Percentiles rank a stretch among this genome's conserved stretches.
These are phyloP conservation scores for Menidia menidia DNA, from an alignment of 2,797 vertebrate genomes.

Conservation along the genomic window DNA sequence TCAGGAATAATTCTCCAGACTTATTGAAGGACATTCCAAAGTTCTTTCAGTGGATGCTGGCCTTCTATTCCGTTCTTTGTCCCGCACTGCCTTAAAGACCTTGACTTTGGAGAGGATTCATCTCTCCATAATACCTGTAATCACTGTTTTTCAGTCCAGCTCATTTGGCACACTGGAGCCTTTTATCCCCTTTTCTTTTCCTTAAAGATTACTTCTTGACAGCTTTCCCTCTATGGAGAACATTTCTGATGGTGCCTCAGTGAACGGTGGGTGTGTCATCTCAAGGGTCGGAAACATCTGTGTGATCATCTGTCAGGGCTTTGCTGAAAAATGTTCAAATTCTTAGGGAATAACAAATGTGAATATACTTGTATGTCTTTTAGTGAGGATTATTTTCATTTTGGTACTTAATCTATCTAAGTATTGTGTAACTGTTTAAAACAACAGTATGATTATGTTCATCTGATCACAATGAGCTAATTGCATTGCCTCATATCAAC, in stretches of 20 bases:
- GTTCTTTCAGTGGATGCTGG: neutral
- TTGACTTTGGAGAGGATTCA: neutral
- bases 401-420: constrained; percentile 11
- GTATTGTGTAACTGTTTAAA: constrained; percentile 53
- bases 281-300: neutral
- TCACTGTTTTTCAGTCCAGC: neutral
- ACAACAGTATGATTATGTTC: constrained; percentile 55
- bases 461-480: constrained; percentile 60
- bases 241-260: neutral
- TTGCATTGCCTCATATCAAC: constrained; percentile 63
- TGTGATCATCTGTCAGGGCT: neutral
- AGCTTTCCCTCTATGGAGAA: neutral
- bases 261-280: neutral
- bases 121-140: neutral
- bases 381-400: constrained; percentile 20
- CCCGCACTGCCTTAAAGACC: neutral
- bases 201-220: neutral
- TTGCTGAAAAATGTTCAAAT: neutral
- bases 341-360: too few species aligned
- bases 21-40: neutral
- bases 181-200: neutral
- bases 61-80: neutral
- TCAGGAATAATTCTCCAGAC: neutral
- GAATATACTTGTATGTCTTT: constrained; percentile 26
- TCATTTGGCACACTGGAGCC: neutral